Evolutionary conservation across 2,797 vertebrate genomes (phyloP), one percentile per base, ranked within the genome.

Genomic region (Coregonus sp.): DNA sequence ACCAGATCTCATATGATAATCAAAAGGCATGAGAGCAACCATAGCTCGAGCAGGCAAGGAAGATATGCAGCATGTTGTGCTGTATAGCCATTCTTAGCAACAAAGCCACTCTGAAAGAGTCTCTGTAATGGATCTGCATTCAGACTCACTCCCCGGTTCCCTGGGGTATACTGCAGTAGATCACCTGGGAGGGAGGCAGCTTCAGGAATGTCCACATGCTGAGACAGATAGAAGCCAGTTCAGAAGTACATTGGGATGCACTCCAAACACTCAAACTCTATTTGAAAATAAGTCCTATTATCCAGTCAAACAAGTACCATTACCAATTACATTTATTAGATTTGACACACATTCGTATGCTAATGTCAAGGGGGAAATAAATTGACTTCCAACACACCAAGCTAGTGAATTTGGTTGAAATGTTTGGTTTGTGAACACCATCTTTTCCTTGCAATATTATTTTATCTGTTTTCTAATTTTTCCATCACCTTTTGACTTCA

Each of bases 81-180:
- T 69, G 79, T 75, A 70, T 74, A n/a, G 16, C 51, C 75, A 40
- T 69, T 70, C 73, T 80, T 76, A 79, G 56, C 71, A 67, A 47
- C 33, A 72, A 82, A 74, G 81, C 86, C 78, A 79, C 82, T 78
- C 76, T 86, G 84, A 77, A 85, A 85, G 86, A 87, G 79, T 74
- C 72, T 82, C 67, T 77, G 78, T 35, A 74, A 70, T 80, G 73
- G 70, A 72, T 82, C 81, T 80, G 80, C 86, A 79, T 78, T 81
- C 80, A 80, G 78, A 86, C 85, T 20, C 14, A 1, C 59, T 76
- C 51, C 81, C 59, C 2, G 84, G 89, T 85, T 86, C 88, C 29
- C 5, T 70, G 83, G 83, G 73, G 79, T 75, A 74, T 83, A 89
- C 86, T 81, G 25, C 14, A 67, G 56, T 47, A 47, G 40, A 47